Conservation (phyloP, 2,113 vertebrate genomes). For the Artemisiospiza belli region DNA sequence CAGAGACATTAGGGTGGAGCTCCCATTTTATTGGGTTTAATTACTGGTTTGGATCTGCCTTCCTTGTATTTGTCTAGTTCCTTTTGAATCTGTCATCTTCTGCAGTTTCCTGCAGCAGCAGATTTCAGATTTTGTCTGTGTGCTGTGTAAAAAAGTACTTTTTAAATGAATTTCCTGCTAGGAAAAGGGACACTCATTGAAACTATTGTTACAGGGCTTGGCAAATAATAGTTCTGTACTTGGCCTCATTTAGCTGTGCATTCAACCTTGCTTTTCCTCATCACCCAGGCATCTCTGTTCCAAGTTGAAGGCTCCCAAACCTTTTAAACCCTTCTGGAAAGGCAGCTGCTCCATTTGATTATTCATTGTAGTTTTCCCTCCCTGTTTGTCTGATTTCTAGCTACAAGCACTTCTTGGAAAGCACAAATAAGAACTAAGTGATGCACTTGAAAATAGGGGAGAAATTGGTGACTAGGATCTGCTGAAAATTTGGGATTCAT, state of each 20-base stretch:
- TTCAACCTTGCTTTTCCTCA: neutral
- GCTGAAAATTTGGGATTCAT: neutral
- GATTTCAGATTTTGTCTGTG: neutral
- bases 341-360: neutral
- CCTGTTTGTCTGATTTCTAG: neutral
- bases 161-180: neutral
- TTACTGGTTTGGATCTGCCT: neutral
- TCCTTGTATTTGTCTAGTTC: neutral
- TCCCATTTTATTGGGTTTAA: neutral
- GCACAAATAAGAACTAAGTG: neutral
- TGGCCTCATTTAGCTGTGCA: neutral
- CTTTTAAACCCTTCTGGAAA: neutral
- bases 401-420: neutral
- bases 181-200: neutral
- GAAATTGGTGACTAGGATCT: neutral
- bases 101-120: neutral
- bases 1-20: neutral
- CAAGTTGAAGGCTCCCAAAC: neutral
- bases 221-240: neutral
- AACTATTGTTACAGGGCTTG: neutral
- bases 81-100: neutral
- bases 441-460: neutral
- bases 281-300: neutral
- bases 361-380: neutral
- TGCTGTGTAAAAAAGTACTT: neutral